Evolutionary conservation across 2,113 vertebrate species (phyloP), one percentile per base, ranked within the genome.

Genomic region (Numenius arquata): DNA sequence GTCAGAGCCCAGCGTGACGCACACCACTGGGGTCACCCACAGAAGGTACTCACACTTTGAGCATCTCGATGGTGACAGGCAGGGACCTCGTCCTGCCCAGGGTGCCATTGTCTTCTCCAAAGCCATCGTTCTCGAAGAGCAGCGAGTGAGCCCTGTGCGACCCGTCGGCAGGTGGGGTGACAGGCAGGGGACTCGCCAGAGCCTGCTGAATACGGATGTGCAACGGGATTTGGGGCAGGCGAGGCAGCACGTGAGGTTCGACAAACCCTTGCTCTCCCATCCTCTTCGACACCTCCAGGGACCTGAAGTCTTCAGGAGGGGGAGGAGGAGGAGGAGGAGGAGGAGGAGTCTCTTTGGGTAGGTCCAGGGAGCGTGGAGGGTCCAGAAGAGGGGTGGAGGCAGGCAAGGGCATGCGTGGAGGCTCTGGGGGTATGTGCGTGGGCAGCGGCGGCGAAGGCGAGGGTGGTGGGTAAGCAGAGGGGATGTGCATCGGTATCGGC

Each of bases 201-300:
- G 99, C 99, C 93, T 99, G 98, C 96, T 99, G 99, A 97, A 99
- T 99, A 96, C 99, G 99, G 95, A 99, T 99, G 95, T 99, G 99
- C 88, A 99, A 95, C 0, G 99, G 99, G 53, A 99, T 63, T 1
- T 98, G 98, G 56, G 99, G 98, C 9, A 99, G 97, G 25, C 99
- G 98, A 34, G 97, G 9, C 97, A 98, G 95, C 97, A 97, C 0
- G 25, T 96, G 55, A 90, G 98, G 38, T 88, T 99, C 94, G 18
- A 98, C 98, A 77, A 98, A 99, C 17, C 94, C 97, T 45, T 98
- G 98, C 79, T 98, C 97, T 23, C 86, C 45, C 1, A 4, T 75
- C 87, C 88, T 93, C 89, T 77, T 98, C 0, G 67, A 61, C 17
- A 8, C 43, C 48, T 98, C 98, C 59, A 58, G 23, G 8, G 45